Evolutionary conservation across 2,888 invertebrate genomes (phyloP).

Genomic region (Dynastes tityus): DNA sequence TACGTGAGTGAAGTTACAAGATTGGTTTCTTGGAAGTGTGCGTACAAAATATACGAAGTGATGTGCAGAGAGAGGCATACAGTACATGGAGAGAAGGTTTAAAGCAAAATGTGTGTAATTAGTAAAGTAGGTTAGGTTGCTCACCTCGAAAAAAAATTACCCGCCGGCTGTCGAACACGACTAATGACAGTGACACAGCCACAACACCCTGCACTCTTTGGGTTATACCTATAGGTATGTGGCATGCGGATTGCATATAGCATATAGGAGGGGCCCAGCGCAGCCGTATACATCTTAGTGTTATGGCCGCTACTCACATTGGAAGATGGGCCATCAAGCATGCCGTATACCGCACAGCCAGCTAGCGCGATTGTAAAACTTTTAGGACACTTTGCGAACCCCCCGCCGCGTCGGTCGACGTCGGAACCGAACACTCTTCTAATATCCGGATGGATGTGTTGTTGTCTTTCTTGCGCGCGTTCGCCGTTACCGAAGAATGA

Average conservation of each 20-base stretch:
- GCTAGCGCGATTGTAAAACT: slow-evolving; percentile 76
- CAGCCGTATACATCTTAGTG: slow-evolving; percentile 77
- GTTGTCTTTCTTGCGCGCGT: slow-evolving; percentile 62
- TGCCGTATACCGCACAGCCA: slow-evolving; percentile 72
- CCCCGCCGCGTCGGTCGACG: slow-evolving; percentile 58
- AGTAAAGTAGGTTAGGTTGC: slow-evolving; percentile 67
- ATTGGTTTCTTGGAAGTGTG: slow-evolving; percentile 15
- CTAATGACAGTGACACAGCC: slow-evolving; percentile 70
- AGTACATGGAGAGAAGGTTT: slow-evolving; percentile 53
- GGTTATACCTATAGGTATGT: slow-evolving; percentile 70
- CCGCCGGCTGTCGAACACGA: slow-evolving; percentile 70
- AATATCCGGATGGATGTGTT: slow-evolving; percentile 68
- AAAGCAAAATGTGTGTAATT: slow-evolving; percentile 63
- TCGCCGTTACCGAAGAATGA: slow-evolving; percentile 59
- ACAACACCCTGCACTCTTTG: slow-evolving; percentile 69
- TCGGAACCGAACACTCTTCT: slow-evolving; percentile 67
- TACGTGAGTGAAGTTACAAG: slow-evolving; percentile 8
- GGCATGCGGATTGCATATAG: slow-evolving; percentile 71
- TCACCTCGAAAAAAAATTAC: slow-evolving; percentile 66
- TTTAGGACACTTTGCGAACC: slow-evolving; percentile 72
- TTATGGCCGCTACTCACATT: slow-evolving; percentile 79
- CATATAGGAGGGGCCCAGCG: slow-evolving; percentile 71
- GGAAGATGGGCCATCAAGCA: slow-evolving; percentile 79
- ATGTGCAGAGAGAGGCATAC: slow-evolving; percentile 10
- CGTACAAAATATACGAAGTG: slow-evolving; percentile 6